Conservation (phyloP, 2,113 vertebrate species). For the Corvus moneduloides region DNA sequence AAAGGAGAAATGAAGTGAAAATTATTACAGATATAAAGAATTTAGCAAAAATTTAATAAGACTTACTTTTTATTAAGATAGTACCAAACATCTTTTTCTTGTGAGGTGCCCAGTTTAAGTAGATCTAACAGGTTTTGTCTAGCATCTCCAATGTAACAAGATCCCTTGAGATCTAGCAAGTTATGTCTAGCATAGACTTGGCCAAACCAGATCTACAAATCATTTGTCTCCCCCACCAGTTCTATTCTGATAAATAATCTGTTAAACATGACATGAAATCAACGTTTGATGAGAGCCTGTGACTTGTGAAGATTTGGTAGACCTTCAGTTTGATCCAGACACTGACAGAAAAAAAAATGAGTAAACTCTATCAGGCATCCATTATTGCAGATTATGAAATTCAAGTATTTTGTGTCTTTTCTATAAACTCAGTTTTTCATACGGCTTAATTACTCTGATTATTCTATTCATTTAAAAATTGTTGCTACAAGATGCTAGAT, state of each 20-base stretch:
- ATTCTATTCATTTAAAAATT: background rate
- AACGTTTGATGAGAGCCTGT: background rate
- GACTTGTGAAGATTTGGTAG: background rate
- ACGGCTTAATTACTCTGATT: background rate
- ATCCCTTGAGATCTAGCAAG: background rate
- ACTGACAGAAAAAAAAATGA: background rate
- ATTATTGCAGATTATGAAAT: background rate
- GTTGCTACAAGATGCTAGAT: background rate
- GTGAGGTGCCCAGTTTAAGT: background rate
- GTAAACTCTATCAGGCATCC: background rate
- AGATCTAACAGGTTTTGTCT: background rate
- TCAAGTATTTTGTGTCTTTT: background rate
- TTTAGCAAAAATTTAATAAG: background rate
- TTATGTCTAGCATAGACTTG: background rate
- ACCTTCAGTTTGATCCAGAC: background rate
- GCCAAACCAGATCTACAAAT: background rate
- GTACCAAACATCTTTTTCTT: background rate
- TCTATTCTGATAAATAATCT: background rate
- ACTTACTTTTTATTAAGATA: background rate
- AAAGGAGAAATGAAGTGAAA: background rate
- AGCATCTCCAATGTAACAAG: background rate
- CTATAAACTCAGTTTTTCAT: background rate
- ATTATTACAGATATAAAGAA: background rate
- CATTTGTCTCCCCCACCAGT: background rate
- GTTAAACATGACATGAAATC: background rate